A percentile compares a stretch with the other conserved stretches of the same genome.
Evolutionary conservation across 2,797 vertebrate genomes (phyloP).

Genomic region (Carduelis carduelis): DNA sequence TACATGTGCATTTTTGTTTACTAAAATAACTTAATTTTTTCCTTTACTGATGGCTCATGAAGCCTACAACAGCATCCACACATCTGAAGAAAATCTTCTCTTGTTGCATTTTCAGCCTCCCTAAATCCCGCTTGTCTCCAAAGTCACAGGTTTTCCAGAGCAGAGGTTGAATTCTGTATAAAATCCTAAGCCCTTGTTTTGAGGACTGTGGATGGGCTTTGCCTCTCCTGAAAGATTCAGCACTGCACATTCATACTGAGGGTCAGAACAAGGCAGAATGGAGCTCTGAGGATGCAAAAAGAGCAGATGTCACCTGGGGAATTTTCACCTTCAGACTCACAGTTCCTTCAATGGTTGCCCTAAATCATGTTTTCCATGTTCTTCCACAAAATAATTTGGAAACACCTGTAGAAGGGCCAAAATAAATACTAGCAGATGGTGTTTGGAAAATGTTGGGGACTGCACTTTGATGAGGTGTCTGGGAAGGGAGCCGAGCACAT

Average conservation of each 20-base stretch:
- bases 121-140: background rate
- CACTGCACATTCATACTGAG: accelerated
- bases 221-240: background rate
- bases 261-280: background rate
- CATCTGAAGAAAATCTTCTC: background rate
- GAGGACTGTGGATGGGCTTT: background rate
- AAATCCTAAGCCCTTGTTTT: background rate
- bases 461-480: background rate
- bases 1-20: background rate
- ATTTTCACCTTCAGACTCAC: background rate
- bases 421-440: background rate
- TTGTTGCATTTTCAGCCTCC: background rate
- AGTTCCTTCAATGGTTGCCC: background rate
- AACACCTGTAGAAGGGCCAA: background rate
- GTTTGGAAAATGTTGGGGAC: background rate
- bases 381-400: background rate
- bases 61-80: background rate
- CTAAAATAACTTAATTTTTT: conserved; percentile 2
- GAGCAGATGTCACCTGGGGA: background rate
- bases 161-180: background rate
- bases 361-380: background rate
- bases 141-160: background rate
- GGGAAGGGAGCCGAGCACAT: background rate
- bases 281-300: background rate
- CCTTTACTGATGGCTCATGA: background rate